Evolutionary conservation across 2,888 invertebrate species (phyloP).

Genomic region (Eupithecia abbreviata): DNA sequence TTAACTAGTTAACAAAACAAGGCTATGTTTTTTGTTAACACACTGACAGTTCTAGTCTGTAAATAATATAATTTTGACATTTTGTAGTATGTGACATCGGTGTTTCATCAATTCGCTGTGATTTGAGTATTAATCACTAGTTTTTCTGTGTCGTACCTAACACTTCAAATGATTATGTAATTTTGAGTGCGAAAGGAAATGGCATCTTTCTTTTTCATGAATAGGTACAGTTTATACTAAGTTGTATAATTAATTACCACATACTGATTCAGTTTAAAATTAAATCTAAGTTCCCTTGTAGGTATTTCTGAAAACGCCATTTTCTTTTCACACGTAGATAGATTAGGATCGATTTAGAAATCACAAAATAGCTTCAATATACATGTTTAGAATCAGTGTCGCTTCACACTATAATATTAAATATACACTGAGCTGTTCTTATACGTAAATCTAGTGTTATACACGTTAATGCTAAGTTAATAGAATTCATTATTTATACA

Average conservation of each 20-base stretch:
- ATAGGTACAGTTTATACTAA: not conserved
- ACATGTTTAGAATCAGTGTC: constrained; percentile 79
- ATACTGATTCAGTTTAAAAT: not conserved
- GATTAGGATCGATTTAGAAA: constrained; percentile 71
- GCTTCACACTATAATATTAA: constrained; percentile 73
- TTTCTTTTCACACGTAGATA: constrained; percentile 58
- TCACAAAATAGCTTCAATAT: constrained; percentile 80
- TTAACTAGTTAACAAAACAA: not conserved
- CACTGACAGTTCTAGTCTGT: constrained; percentile 12
- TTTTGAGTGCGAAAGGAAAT: constrained; percentile 51
- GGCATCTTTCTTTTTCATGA: constrained; percentile 37
- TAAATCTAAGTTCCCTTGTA: not conserved
- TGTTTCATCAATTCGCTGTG: constrained; percentile 36
- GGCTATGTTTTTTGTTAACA: constrained; percentile 5
- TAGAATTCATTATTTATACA: constrained; percentile 75
- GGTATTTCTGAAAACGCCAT: constrained; percentile 49
- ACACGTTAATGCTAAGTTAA: constrained; percentile 75
- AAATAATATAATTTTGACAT: constrained; percentile 34
- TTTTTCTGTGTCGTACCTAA: constrained; percentile 65
- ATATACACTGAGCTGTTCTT: constrained; percentile 78
- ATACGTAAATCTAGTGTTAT: constrained; percentile 81
- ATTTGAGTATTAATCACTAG: constrained; percentile 49
- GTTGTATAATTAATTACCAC: not conserved
- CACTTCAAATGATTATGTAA: constrained; percentile 61
- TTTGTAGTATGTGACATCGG: constrained; percentile 31